phyloP scores from a whole-genome alignment of 2,113 vertebrate genomes.

The Anarhynchus alexandrinus region DNA sequence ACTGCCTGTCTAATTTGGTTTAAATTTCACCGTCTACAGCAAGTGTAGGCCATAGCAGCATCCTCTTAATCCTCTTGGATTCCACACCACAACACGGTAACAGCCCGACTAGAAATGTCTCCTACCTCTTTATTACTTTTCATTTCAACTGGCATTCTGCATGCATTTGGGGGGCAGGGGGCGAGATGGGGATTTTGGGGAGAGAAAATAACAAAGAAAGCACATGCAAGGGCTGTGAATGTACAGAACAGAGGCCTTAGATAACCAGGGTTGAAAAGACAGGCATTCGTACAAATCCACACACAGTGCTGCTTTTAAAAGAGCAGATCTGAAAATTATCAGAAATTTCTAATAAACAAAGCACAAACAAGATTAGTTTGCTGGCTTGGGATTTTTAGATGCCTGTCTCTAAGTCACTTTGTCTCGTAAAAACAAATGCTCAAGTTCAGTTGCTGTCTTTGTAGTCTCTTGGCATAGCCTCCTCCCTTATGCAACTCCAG shows the following conservation, averaged over 20 bases:
- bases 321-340: neutral
- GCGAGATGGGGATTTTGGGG: accelerated
- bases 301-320: neutral
- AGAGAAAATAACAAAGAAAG: neutral
- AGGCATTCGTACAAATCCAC: neutral
- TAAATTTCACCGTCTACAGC: neutral
- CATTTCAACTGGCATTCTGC: neutral
- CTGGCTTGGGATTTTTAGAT: neutral
- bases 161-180: neutral
- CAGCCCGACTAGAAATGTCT: neutral
- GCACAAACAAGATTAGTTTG: neutral
- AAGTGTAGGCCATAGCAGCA: neutral
- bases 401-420: neutral
- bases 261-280: neutral
- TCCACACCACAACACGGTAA: neutral
- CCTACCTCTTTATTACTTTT: neutral
- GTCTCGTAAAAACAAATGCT: neutral
- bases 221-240: neutral
- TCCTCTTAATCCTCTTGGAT: neutral
- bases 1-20: neutral
- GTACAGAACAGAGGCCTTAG: neutral
- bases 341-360: neutral
- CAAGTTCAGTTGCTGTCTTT: neutral
- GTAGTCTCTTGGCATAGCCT: neutral
- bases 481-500: neutral